A percentile compares a stretch with the other conserved stretches of the same genome.
Evolutionary conservation across 2,113 vertebrate genomes (phyloP).

Genomic region (Todiramphus chloris): DNA sequence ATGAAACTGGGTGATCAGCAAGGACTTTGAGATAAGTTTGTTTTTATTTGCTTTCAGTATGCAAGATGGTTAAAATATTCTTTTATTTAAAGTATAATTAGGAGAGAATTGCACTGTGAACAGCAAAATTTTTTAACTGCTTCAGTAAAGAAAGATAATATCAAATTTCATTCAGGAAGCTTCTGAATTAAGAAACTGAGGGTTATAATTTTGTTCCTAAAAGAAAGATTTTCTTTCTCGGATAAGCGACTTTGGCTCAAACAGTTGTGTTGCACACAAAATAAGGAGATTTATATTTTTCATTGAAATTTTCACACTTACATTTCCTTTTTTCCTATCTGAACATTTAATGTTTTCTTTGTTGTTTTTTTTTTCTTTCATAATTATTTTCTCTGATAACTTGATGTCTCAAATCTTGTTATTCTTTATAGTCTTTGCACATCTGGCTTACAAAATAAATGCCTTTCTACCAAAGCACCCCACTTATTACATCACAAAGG

Average conservation of each 20-base stretch:
- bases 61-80: not conserved
- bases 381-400: not conserved
- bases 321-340: not conserved
- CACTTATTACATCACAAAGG: not conserved
- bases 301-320: not conserved
- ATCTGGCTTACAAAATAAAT: conserved; percentile 1
- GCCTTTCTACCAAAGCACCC: not conserved
- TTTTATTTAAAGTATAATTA: conserved; percentile 57
- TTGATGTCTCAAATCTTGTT: conserved; percentile 7
- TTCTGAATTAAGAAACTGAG: conserved; percentile 44
- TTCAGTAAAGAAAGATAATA: not conserved
- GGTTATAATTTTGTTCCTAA: conserved; percentile 33
- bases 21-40: conserved; percentile 28
- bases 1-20: conserved; percentile 49
- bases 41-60: conserved; percentile 36
- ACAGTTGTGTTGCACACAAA: not conserved
- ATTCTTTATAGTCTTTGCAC: conserved; percentile 15
- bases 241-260: not conserved
- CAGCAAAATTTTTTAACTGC: conserved; percentile 6
- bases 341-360: not conserved
- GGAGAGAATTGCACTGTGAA: not conserved
- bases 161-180: conserved; percentile 52
- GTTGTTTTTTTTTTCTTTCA: not conserved
- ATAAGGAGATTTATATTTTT: conserved; percentile 26
- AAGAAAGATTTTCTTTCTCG: conserved; percentile 11